Percentiles rank a stretch among this genome's conserved stretches.
Conservation (phyloP, 2,797 vertebrate genomes). For the Gallinago solitaria region DNA sequence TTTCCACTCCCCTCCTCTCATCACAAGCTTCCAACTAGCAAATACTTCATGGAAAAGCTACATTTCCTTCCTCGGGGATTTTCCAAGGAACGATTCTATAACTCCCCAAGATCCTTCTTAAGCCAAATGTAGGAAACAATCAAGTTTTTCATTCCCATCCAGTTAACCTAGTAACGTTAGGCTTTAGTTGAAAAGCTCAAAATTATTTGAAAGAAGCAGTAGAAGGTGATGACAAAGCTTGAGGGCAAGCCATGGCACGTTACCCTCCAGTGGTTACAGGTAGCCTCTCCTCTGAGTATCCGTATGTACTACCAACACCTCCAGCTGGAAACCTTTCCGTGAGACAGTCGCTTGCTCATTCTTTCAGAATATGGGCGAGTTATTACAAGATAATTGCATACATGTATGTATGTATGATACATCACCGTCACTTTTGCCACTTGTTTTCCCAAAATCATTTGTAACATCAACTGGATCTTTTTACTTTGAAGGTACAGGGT, state of each 20-base stretch:
- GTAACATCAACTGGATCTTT: not conserved
- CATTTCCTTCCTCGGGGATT: not conserved
- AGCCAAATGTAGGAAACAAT: not conserved
- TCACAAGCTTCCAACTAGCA: not conserved
- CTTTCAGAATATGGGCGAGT: not conserved
- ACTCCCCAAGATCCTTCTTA: not conserved
- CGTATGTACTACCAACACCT: accelerated
- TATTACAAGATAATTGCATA: not conserved
- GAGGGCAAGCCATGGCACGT: not conserved
- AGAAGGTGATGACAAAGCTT: not conserved
- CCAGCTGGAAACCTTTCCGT: not conserved
- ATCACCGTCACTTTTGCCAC: not conserved
- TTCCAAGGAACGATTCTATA: not conserved
- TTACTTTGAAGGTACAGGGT: not conserved
- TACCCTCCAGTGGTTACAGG: not conserved
- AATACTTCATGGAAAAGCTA: not conserved
- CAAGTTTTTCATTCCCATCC: not conserved
- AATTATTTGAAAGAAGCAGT: not conserved
- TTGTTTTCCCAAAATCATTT: not conserved
- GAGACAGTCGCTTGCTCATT: not conserved
- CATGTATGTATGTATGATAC: accelerated
- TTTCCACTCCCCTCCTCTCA: not conserved
- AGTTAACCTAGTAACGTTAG: not conserved
- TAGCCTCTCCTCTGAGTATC: not conserved
- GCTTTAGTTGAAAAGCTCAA: not conserved